Evolutionary conservation across 2,113 vertebrate genomes (phyloP).

Genomic region (Odontesthes bonariensis): DNA sequence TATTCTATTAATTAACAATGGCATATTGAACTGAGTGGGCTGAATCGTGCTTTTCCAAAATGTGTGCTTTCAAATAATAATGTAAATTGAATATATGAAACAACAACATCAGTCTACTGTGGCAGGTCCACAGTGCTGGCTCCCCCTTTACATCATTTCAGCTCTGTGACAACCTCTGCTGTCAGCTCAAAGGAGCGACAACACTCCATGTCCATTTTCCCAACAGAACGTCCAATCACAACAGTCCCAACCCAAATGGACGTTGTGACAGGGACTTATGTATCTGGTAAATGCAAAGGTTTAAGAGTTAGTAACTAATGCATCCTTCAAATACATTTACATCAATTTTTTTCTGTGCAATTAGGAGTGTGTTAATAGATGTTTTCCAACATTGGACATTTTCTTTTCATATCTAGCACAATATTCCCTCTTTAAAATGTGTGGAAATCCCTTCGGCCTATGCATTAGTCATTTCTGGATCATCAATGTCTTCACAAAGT

Average conservation of each 20-base stretch:
- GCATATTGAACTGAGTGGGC: neutral
- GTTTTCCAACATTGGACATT: neutral
- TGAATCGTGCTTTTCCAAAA: neutral
- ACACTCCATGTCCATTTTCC: too few relatives aligned
- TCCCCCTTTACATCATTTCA: too few relatives aligned
- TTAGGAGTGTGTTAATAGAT: neutral
- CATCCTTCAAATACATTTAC: too few relatives aligned
- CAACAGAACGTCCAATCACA: too few relatives aligned
- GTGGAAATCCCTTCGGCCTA: neutral
- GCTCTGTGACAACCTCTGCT: too few relatives aligned
- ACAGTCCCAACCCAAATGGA: neutral
- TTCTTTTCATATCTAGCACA: neutral
- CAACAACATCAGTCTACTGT: too few relatives aligned
- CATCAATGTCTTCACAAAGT: conserved; percentile 22
- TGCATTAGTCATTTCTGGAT: conserved; percentile 9
- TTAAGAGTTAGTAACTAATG: too few relatives aligned
- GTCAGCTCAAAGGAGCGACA: too few relatives aligned
- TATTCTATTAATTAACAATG: too few relatives aligned
- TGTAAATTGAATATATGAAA: too few relatives aligned
- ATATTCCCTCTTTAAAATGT: neutral
- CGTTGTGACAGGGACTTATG: neutral
- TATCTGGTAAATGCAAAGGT: neutral
- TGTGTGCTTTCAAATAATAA: too few relatives aligned
- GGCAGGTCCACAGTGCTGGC: too few relatives aligned
- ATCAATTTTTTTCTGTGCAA: neutral